Base-by-base conservation (phyloP, 2,888 invertebrate species). In the Hirtodrosophila cameraria region DNA sequence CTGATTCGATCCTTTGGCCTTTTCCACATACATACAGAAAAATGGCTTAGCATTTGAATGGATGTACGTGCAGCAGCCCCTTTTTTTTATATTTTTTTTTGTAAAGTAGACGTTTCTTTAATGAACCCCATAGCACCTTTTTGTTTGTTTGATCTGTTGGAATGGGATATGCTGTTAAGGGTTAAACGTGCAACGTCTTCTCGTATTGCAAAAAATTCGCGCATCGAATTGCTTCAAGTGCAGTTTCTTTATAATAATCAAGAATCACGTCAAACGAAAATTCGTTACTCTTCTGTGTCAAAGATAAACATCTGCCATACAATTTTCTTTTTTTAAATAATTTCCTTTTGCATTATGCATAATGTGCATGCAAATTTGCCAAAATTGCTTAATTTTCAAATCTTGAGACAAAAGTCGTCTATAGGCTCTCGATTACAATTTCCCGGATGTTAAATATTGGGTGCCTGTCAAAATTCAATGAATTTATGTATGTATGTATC, bases 361-460 rank as follows among this genome's bases (percentile, higher is more conserved):
- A 75, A 82, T 82, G 75, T 81, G 75, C 84, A 80, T 83, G 83
- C 80, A 82, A 86, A 83, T 82, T 86, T 76, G 74, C 63, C 42
- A 63, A 79, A 86, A 86, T 83, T 86, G 67, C 83, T 82, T 76
- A 76, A 78, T 80, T 79, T 76, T 57, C 6, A 23, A 23, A 41
- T 18, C 25, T 31, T 15, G 23, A 11, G 18, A 35, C 39, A 67
- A 11, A 28, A 38, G 33, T 42, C 50, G 39, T 46, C 27, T 11
- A 0, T 36, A 42, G 46, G 54, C 55, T 75, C 86, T 75, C 58
- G 66, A 75, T 81, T 82, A 73, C 80, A 75, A 86, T 85, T 86
- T 86, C 80, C 87, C 77, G 87, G 81, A 86, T 87, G 88, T 87
- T 80, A 69, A 73, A 81, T 63, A 59, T 72, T 73, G 61, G 58